Evolutionary conservation across 2,797 vertebrate genomes (phyloP), one percentile per base, ranked within the genome.

Genomic region (Aldrovandia affinis): DNA sequence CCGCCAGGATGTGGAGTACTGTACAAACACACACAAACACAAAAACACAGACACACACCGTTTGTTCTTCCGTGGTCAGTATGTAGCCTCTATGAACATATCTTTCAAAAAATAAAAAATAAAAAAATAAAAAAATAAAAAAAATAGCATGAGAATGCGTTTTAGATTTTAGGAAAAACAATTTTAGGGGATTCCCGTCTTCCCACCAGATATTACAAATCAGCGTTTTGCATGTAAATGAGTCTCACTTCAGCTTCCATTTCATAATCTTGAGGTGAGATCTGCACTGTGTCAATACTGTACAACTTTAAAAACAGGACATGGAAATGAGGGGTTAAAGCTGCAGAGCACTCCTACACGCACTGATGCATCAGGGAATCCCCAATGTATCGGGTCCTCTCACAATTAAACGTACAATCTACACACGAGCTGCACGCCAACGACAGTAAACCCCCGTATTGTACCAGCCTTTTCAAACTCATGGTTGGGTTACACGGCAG

Each of bases 281-380:
- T 87, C 86, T 89, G 89, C 92, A 93, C 86, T 86, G 86, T 87
- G 89, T 86, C 70, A 73, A 78, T 86, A 87, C 83, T 75, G 86
- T 86, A 89, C 87, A 70, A 90, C 89, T 85, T 88, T 84, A 85
- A 87, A 88, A 86, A 83, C 85, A 86, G 85, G 86, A 88, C 81
- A 86, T 84, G 87, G 92, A 87, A 91, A 89, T 90, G 86, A 91
- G 89, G 93, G 91, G 92, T 93, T 93, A 92, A 92, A 89, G 92
- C 89, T 88, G 90, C 44, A 54, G 70, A 10, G 39, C 88, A 86
- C 89, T 88, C 85, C 88, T 86, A 78, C 88, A 54, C 28, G 33
- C 63, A 61, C 83, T 83, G 63, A 82, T 81, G 85, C 83, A 79
- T 82, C 80, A 89, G 93, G 94, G 93, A 91, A 92, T 89, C 91